phyloP scores from a whole-genome alignment of 2,797 vertebrate genomes.

The Cyclopterus lumpus region DNA sequence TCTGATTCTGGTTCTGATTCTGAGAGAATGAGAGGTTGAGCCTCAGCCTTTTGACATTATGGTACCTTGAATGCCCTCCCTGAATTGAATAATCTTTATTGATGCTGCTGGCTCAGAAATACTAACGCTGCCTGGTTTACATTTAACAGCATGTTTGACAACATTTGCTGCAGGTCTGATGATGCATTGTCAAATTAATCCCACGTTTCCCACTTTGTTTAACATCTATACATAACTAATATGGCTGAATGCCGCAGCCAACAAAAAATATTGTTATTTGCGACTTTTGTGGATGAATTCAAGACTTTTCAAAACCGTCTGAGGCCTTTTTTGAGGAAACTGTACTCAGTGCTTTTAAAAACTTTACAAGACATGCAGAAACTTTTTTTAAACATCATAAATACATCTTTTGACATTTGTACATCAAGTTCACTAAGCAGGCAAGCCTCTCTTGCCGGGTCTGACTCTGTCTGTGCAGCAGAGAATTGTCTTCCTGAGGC shows the following conservation, averaged over 20 bases:
- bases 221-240: neutral
- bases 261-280: neutral
- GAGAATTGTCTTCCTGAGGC: conserved; percentile 58
- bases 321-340: neutral
- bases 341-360: neutral
- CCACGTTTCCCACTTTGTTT: neutral
- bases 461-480: conserved; percentile 45
- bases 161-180: neutral
- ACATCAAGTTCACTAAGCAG: conserved; percentile 7
- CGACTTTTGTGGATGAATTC: neutral
- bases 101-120: conserved; percentile 21
- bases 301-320: neutral
- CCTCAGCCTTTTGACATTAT: neutral
- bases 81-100: conserved; percentile 20
- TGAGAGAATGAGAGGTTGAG: neutral
- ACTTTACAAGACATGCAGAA: neutral
- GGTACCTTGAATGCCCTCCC: conserved; percentile 8
- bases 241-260: neutral
- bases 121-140: conserved; percentile 17
- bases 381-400: neutral
- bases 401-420: neutral
- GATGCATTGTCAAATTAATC: neutral
- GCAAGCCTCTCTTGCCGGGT: neutral
- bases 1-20: too few species aligned
- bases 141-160: conserved; percentile 29